Base-by-base conservation (phyloP, 2,113 vertebrate genomes). In the Semicossyphus pulcher region DNA sequence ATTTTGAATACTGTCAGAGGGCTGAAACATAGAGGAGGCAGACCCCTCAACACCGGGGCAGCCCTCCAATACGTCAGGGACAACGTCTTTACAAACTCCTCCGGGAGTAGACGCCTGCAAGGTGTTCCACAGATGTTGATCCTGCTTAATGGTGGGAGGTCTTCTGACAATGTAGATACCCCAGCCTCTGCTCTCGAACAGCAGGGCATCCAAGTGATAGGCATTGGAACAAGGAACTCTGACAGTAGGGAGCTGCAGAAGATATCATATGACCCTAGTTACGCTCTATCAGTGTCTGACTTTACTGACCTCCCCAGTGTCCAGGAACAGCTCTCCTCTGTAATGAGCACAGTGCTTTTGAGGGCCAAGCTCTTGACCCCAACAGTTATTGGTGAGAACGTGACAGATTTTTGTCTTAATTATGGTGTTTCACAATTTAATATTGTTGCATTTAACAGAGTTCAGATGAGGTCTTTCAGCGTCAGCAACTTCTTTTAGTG, bases 91-190 rank as follows among this genome's bases (percentile, higher is more conserved):
- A 94, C 93, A 59, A 86, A 31, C 51, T 87, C 92, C 0, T 83
- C 94, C 1, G 96, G 96, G 3, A 95, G 96, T 67, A 93, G 96
- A 31, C 93, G 92, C 0, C 86, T 91, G 36, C 92, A 95, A 18
- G 93, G 93, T 0, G 91, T 95, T 61, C 90, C 90, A 10, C 96
- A 96, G 81, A 81, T 96, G 34, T 74, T 96, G 63, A 31, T 92
- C 41, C 9, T 89, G 48, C 66, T 89, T 9, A 85, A 21, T 75
- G 83, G 82, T 25, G 88, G 88, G 39, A 76, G 54, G 21, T 92
- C 90, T 34, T 64, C 8, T 61, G 89, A 90, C 84, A 77, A 18
- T 47, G 80, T 89, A 10, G 72, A 79, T 4, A 5, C 39, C 11
- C 83, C 91, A 32, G 78, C 83, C 34, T 53, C 74, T 56, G 66